Evolutionary conservation across 2,797 vertebrate genomes (phyloP).

Genomic region (Pangasius krempfi): DNA sequence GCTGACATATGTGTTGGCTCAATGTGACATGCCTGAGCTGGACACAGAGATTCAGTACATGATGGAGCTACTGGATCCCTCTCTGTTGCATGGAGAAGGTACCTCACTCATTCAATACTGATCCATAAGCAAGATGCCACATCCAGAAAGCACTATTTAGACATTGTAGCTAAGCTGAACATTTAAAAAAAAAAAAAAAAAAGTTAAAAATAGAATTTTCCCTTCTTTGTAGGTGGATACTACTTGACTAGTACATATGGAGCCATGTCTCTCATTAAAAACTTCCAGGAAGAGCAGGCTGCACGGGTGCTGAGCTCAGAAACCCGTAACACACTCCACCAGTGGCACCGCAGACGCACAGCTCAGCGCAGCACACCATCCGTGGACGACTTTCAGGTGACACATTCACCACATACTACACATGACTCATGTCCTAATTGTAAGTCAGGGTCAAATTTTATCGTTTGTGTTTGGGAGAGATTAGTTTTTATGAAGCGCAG

Average conservation of each 20-base stretch:
- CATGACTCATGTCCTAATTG: constrained; percentile 35
- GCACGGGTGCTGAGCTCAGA: constrained; percentile 90
- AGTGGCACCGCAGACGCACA: constrained; percentile 93
- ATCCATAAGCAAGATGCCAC: not conserved
- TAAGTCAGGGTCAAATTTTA: constrained; percentile 8
- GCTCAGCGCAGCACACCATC: constrained; percentile 84
- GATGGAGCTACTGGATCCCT: constrained; percentile 95
- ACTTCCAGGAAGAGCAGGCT: constrained; percentile 97
- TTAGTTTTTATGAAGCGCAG: not conserved
- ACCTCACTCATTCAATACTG: constrained; percentile 34
- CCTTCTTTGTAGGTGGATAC: constrained; percentile 83
- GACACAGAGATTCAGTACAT: constrained; percentile 95
- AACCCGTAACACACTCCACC: constrained; percentile 89
- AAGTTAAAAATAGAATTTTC: not conserved
- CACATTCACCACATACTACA: constrained; percentile 57
- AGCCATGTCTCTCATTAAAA: constrained; percentile 93
- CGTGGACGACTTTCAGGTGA: constrained; percentile 97
- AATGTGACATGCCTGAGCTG: constrained; percentile 94
- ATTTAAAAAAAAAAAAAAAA: not conserved
- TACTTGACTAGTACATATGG: constrained; percentile 96
- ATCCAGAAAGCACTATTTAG: not conserved
- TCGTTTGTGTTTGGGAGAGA: not conserved
- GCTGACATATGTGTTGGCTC: constrained; percentile 91
- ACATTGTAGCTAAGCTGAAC: not conserved
- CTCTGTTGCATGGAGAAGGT: constrained; percentile 95